phyloP scores from a whole-genome alignment of 2,113 vertebrate species.

The Mustela nigripes region DNA sequence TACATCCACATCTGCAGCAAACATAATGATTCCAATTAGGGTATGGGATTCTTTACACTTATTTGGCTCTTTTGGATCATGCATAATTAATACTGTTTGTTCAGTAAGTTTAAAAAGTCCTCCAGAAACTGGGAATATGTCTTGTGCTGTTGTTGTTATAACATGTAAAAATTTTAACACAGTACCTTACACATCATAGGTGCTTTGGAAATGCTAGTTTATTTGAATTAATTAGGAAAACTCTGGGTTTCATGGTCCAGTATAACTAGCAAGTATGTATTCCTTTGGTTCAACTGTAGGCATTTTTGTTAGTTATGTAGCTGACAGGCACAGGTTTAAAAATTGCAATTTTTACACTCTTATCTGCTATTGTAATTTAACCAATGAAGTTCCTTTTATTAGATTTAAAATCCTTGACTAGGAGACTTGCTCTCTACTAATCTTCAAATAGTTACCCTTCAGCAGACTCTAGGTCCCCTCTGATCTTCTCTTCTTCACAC shows the following conservation, averaged over 20 bases:
- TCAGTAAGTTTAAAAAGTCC: neutral
- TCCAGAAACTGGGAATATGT: neutral
- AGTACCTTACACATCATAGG: neutral
- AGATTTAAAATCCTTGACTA: neutral
- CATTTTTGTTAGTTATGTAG: conserved; percentile 24
- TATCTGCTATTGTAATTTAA: neutral
- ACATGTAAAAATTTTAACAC: neutral
- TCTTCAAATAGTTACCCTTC: neutral
- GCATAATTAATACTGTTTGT: neutral
- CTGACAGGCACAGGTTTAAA: neutral
- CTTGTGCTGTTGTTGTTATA: conserved; percentile 25
- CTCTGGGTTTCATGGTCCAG: neutral
- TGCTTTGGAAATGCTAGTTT: conserved; percentile 32
- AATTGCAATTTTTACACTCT: neutral
- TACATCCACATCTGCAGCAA: neutral
- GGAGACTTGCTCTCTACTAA: neutral
- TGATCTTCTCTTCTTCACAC: neutral
- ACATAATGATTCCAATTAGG: neutral
- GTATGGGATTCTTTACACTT: neutral
- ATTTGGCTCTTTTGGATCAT: conserved; percentile 5
- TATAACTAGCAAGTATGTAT: neutral
- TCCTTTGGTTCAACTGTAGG: neutral
- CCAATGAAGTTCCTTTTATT: neutral
- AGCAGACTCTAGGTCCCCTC: neutral
- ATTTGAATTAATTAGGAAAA: conserved; percentile 32